Percentiles rank a stretch among this genome's conserved stretches.
Evolutionary conservation across 2,113 vertebrate genomes (phyloP).

Genomic region (Pantherophis guttatus): DNA sequence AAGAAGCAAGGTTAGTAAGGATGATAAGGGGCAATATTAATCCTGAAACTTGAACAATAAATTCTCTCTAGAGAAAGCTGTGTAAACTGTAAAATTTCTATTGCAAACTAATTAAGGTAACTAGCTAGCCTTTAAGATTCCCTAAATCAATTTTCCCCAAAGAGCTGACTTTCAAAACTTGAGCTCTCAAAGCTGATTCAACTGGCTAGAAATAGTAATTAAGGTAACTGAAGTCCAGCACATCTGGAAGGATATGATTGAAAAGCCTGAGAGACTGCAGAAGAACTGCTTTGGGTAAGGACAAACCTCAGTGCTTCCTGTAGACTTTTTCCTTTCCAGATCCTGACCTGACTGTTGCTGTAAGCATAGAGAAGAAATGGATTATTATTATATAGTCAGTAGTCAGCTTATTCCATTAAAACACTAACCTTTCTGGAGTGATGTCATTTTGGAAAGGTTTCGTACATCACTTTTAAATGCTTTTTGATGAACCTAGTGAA

Average conservation of each 20-base stretch:
- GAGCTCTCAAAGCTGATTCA: not conserved
- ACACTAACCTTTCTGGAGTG: not conserved
- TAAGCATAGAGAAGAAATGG: not conserved
- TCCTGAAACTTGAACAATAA: not conserved
- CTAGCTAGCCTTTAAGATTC: not conserved
- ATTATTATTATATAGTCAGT: not conserved
- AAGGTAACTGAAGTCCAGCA: not conserved
- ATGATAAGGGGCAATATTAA: rapidly evolving
- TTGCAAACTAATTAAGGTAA: not conserved
- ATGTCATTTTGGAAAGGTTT: not conserved
- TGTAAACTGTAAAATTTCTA: not conserved
- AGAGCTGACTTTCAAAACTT: not conserved
- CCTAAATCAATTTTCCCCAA: not conserved
- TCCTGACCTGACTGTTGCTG: not conserved
- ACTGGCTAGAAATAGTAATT: not conserved
- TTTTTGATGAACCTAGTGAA: not conserved
- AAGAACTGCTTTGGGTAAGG: not conserved
- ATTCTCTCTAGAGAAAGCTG: too few species aligned
- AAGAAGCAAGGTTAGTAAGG: rapidly evolving
- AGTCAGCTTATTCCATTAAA: not conserved
- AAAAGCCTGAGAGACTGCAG: not conserved
- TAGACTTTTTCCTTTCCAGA: not conserved
- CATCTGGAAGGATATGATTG: not conserved
- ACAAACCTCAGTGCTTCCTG: not conserved
- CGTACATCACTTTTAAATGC: not conserved